phyloP scores from a whole-genome alignment of 2,888 invertebrate species.

The Synergus itoensis region DNA sequence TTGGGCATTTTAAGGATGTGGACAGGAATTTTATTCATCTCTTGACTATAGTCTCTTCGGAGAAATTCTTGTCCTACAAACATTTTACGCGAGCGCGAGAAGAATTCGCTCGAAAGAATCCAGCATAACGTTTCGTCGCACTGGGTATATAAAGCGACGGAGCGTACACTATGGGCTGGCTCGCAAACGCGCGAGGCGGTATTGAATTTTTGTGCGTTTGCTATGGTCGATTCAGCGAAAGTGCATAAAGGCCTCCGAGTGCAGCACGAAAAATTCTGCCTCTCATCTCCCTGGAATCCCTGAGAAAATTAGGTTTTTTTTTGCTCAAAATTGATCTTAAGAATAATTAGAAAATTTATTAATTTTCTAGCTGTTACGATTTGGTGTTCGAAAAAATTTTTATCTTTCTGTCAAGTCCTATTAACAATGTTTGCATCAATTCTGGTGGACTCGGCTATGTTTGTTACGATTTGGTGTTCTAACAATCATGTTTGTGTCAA shows the following conservation, averaged over 20 bases:
- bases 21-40: not conserved
- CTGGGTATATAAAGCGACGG: slow-evolving; percentile 69
- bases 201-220: slow-evolving; percentile 76
- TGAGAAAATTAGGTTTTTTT: not conserved
- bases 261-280: slow-evolving; percentile 44
- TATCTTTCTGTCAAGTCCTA: no score
- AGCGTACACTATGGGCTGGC: slow-evolving; percentile 69
- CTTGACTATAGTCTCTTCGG: slow-evolving; percentile 2
- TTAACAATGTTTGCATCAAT: no score
- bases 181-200: slow-evolving; percentile 66
- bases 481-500: no score
- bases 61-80: slow-evolving; percentile 21
- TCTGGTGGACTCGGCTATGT: no score
- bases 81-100: slow-evolving; percentile 44
- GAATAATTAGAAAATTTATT: not conserved
- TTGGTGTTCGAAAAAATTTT: no score
- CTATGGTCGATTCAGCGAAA: slow-evolving; percentile 76
- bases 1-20: not conserved
- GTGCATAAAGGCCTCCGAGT: slow-evolving; percentile 65
- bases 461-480: no score
- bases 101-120: slow-evolving; percentile 50
- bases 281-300: not conserved
- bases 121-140: slow-evolving; percentile 68
- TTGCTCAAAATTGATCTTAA: not conserved
- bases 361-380: no score